Evolutionary conservation across 2,113 vertebrate species (phyloP), one percentile per base, ranked within the genome.

Genomic region (Pelvicachromis taeniatus): DNA sequence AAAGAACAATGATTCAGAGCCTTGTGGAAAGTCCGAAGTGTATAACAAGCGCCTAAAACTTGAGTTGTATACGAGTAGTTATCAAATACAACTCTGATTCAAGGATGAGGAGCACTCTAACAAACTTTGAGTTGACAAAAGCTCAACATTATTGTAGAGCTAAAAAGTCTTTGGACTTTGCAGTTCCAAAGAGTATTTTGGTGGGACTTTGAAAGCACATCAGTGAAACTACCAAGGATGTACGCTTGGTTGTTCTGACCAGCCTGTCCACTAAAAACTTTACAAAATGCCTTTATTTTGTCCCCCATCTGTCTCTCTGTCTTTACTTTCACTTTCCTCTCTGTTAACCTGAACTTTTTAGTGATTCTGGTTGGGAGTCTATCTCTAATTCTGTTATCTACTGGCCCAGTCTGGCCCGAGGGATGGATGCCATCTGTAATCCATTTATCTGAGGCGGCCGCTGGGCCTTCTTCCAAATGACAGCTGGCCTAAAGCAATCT

Each of bases 361-460:
- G 82, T 89, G 80, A 93, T 93, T 94, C 87, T 93, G 73, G 81
- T 85, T 88, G 82, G 81, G 85, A 92, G 88, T 93, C 89, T 68
- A 82, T 94, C 89, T 92, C 19, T 95, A 95, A 95, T 95, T 92
- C 90, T 93, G 93, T 95, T 95, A 95, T 95, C 92, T 91, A 90
- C 91, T 91, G 90, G 93, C 88, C 92, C 92, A 93, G 93, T 92
- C 92, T 93, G 87, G 93, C 93, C 89, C 17, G 35, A 50, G 87
- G 93, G 92, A 92, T 90, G 91, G 89, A 93, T 93, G 94, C 93
- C 91, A 88, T 93, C 91, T 93, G 77, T 95, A 95, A 95, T 93
- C 93, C 91, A 93, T 92, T 95, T 94, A 94, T 95, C 92, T 93
- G 91, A 88, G 87, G 63, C n/a, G 85, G 87, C 91, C 70, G 63